Evolutionary conservation across 2,888 invertebrate genomes (phyloP).

Genomic region (Tigriopus californicus): DNA sequence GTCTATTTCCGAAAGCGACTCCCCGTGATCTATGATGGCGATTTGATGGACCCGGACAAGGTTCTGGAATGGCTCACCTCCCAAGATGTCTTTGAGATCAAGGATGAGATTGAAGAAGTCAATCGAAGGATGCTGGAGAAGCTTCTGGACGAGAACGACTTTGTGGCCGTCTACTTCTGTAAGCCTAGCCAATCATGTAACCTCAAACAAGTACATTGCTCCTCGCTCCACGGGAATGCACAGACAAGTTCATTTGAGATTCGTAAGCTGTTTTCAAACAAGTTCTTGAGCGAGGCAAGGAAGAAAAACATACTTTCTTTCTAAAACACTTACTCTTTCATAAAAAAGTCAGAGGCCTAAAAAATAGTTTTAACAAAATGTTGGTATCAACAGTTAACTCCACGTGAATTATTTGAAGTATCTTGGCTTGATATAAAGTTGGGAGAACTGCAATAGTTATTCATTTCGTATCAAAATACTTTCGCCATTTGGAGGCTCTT

Average conservation of each 20-base stretch:
- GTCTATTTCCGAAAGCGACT: constrained; percentile 67
- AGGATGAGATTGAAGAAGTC: constrained; percentile 91
- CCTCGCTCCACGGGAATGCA: neutral
- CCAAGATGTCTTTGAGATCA: constrained; percentile 82
- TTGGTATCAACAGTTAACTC: too few species aligned
- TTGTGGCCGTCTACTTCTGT: constrained; percentile 88
- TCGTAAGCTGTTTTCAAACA: constrained; percentile 3
- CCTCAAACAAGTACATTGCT: neutral
- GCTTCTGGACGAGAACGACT: constrained; percentile 80
- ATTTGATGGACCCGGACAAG: constrained; percentile 64
- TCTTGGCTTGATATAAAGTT: too few species aligned
- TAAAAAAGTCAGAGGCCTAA: too few species aligned
- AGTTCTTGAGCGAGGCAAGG: constrained; percentile 1
- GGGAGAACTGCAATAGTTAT: too few species aligned
- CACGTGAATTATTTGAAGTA: too few species aligned
- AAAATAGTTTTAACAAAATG: too few species aligned
- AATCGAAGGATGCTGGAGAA: constrained; percentile 92
- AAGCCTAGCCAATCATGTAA: constrained; percentile 30
- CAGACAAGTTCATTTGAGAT: constrained; percentile 1
- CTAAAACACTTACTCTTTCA: too few species aligned
- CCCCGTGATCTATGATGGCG: constrained; percentile 48
- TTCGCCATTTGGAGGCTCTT: too few species aligned
- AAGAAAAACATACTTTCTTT: neutral
- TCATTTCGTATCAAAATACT: too few species aligned
- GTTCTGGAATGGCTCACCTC: constrained; percentile 75